Base-by-base conservation (phyloP, 92 coral and sea anemone species). In the Heteractis magnifica region DNA sequence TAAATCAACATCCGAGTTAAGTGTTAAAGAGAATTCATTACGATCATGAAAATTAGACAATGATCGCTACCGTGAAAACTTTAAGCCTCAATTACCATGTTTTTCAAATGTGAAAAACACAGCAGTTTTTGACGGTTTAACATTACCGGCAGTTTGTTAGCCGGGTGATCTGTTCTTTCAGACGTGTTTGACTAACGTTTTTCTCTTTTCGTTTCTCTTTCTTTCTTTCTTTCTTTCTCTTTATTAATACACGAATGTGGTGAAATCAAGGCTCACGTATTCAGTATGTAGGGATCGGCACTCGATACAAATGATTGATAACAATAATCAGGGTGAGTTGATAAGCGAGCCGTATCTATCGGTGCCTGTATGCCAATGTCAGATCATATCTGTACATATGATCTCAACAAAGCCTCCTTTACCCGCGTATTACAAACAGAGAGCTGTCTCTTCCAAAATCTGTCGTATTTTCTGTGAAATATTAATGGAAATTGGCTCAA, bases 1-100 rank as follows among this genome's bases (percentile, higher is more conserved):
- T 81, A 70, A 70, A 81, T 71, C 72, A 81, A 81, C 77, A 81
- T 51, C n/a, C 62, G 34, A 68, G 72, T 81, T 51, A 68, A 72
- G 73, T 53, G 65, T 74, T 10, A 34, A 81, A 81, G 84, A 51
- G 73, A 81, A 81, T 68, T 49, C 73, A 59, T 71, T 78, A 64
- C 51, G 75, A 80, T 71, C 83, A 41, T 65, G 41, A 15, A 80
- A 64, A 80, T 64, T 65, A n/a, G 73, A 81, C 50, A 51, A 51
- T 6, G 76, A 81, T 81, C 41, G 51, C 65, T 68, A 81, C 50
- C 77, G 59, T 68, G 73, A 68, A 68, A 68, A 23, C 73, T 20
- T 65, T 10, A 65, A 65, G 44, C n/a, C 71, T 19, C 82, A 79
- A 68, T 81, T 81, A 65, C 5, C 64, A 71, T 51, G 48, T 68